A percentile compares a stretch with the other conserved stretches of the same genome.
These are phyloP conservation scores for Caenorhabditis sulstoni DNA, from an alignment of 2,888 invertebrate genomes.

Conservation along the genomic window DNA sequence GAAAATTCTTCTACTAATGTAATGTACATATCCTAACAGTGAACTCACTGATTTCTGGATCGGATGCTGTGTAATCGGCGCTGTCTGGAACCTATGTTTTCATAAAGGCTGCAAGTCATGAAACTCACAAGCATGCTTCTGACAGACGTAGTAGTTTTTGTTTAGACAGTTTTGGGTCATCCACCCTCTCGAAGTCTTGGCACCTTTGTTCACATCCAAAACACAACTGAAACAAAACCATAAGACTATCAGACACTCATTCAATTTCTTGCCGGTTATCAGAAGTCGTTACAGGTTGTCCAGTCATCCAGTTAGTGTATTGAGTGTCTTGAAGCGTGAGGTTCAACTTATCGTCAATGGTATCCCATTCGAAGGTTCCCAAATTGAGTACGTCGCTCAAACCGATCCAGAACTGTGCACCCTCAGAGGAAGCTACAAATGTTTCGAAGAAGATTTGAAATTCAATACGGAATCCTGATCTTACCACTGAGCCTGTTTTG, in stretches of 20 bases:
- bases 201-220: conserved; percentile 42
- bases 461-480: neutral
- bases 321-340: conserved; percentile 53
- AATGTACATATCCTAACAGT: too few relatives aligned
- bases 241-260: too few relatives aligned
- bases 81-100: conserved; percentile 35
- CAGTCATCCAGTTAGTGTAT: conserved; percentile 64
- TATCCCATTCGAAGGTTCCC: conserved; percentile 68
- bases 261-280: conserved; percentile 25
- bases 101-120: neutral
- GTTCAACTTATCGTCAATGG: conserved; percentile 27
- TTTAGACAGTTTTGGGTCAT: conserved; percentile 52
- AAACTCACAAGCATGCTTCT: conserved; percentile 62
- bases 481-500: conserved; percentile 47
- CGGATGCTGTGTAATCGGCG: conserved; percentile 40
- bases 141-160: conserved; percentile 58
- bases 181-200: conserved; percentile 49
- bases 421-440: conserved; percentile 40
- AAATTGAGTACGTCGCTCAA: conserved; percentile 57
- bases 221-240: conserved; percentile 61
- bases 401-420: conserved; percentile 68
- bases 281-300: conserved; percentile 49
- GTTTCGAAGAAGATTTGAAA: too few relatives aligned
- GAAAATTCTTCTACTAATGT: neutral
- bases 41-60: conserved; percentile 47